phyloP scores from a whole-genome alignment of 2,797 vertebrate genomes.

The Bovichtus variegatus region DNA sequence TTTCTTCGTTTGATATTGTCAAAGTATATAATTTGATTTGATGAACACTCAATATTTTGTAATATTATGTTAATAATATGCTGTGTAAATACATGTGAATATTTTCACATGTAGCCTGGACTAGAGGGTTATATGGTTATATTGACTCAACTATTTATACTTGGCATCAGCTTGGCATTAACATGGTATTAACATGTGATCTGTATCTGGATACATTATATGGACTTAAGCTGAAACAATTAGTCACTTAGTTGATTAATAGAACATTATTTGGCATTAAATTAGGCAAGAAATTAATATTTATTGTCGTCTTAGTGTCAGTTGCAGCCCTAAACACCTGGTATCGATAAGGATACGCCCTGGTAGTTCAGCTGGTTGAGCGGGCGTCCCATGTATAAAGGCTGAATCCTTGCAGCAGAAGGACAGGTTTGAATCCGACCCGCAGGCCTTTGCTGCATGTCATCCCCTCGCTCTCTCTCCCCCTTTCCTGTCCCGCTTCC shows the following conservation, averaged over 20 bases:
- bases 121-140: too few relatives aligned
- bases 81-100: background rate
- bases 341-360: too few relatives aligned
- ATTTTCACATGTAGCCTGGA: background rate
- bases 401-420: too few relatives aligned
- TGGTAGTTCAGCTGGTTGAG: too few relatives aligned
- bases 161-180: background rate
- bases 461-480: too few relatives aligned
- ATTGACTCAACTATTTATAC: background rate
- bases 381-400: too few relatives aligned
- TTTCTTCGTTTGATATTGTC: background rate
- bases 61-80: background rate
- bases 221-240: background rate
- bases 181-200: background rate
- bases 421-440: too few relatives aligned
- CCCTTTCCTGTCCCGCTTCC: too few relatives aligned
- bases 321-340: too few relatives aligned
- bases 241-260: background rate
- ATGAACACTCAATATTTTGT: background rate
- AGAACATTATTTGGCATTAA: background rate
- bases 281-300: background rate
- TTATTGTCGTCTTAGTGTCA: too few relatives aligned
- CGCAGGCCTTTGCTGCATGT: too few relatives aligned
- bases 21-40: background rate
- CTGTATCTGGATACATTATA: background rate